Base-by-base conservation (phyloP, 1,140 invertebrate genomes). In the Eurosta solidaginis region DNA sequence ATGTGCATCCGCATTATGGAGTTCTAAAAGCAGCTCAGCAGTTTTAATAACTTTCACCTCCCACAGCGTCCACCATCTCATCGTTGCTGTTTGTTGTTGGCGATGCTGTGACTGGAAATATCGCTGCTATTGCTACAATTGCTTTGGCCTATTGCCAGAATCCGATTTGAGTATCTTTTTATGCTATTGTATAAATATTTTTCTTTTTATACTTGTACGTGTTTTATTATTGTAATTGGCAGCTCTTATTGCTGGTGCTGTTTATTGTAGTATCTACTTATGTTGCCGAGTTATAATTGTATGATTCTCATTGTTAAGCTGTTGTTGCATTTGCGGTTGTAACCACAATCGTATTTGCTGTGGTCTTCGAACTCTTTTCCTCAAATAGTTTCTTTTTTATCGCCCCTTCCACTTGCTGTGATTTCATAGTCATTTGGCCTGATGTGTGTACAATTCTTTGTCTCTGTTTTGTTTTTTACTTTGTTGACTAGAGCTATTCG, bases 301-400 rank as follows among this genome's bases (percentile, higher is more conserved):
- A 68, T 40, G 36, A 68, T 68, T 36, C 59, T 42, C 33, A 68
- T 68, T 68, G 59, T 33, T 68, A 40, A 7, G 29, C n/a, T 63
- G 27, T 33, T 59, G 52, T 59, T 59, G 22, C 22, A 54, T 25
- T 54, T 54, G 50, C 27, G 25, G 50, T 54, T 12, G 22, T 54
- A 7, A 54, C 50, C 50, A 14, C 29, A 29, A 17, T 59, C 10
- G 25, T 17, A 29, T 68, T 42, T n/a, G 33, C 40, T 68, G 59
- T 40, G 59, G 59, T 68, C n/a, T 68, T n/a, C 59, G 59, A 68
- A 68, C 59, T 68, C 59, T 68, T 68, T n/a, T 40, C 59, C 36
- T 40, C 33, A 40, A 68, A 40, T 9, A 20, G 17, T 40, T 36
- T 68, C 29, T 68, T 33, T 22, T 10, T 40, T 14, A 2, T 1